These are phyloP conservation scores for Steinernema feltiae DNA, from an alignment of 1,140 invertebrate species.

Conservation along the genomic window DNA sequence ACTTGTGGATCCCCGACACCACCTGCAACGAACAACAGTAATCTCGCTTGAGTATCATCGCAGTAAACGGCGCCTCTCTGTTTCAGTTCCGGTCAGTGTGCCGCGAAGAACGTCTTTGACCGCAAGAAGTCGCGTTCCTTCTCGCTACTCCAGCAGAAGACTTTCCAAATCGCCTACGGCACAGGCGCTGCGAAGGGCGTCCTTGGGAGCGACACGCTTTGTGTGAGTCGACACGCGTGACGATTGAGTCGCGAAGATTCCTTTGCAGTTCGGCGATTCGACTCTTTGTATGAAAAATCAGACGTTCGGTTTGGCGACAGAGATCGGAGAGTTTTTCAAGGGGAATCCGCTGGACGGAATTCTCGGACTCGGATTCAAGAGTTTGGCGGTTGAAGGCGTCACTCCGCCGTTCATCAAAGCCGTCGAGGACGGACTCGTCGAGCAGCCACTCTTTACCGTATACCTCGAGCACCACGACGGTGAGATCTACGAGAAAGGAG, in stretches of 20 bases:
- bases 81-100: constrained; percentile 17
- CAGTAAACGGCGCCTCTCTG: background rate
- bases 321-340: background rate
- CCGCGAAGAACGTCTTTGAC: constrained; percentile 28
- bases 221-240: constrained; percentile 20
- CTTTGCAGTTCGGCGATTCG: background rate
- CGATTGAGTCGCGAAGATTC: background rate
- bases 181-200: constrained; percentile 32
- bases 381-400: background rate
- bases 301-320: background rate
- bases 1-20: constrained; percentile 26
- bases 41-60: background rate
- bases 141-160: background rate
- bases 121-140: constrained; percentile 30
- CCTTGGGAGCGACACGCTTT: constrained; percentile 28
- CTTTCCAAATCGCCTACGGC: constrained; percentile 26
- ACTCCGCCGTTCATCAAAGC: constrained; percentile 17
- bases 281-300: background rate
- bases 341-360: constrained; percentile 13
- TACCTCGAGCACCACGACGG: constrained; percentile 16
- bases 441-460: constrained; percentile 21
- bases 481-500: background rate
- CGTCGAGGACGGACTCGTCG: constrained; percentile 7
- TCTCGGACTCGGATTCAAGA: constrained; percentile 11
- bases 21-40: background rate